Base-by-base conservation (phyloP, 1,140 invertebrate species). In the Anastatus disparis region DNA sequence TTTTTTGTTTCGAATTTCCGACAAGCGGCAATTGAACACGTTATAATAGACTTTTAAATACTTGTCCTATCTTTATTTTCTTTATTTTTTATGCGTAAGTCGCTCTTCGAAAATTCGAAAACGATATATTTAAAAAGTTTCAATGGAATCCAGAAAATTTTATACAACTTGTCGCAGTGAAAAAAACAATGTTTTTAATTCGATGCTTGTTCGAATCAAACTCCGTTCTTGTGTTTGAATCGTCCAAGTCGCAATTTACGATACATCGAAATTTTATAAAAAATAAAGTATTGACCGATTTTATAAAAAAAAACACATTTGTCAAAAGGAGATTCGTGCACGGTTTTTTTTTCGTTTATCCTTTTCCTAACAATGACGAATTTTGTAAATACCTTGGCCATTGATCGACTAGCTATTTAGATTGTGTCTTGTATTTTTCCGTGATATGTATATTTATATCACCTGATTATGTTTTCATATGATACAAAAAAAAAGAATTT, bases 381-480 rank as follows among this genome's bases (percentile, higher is more conserved):
- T 56, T 70, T 12, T 70, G 52, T 63, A 70, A 38, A 70, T 63
- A 70, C 50, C 31, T 70, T 70, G 68, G 68, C 50, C 50, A 62
- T 56, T 56, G 9, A 40, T 38, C 26, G 15, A 46, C 40, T 63
- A 70, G 17, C 7, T 63, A 61, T 55, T n/a, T 63, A 70, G 48
- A 63, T 46, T 62, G n/a, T 62, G 58, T 62, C 38, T 52, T 62
- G 31, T 69, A 52, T 24, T 69, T 24, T 58, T 73, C 27, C 29
- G 46, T 70, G 46, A 20, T 70, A 38, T 22, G 40, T 50, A 50
- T 50, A 38, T 8, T 31, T 69, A 27, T 69, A 55, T 27, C 27
- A 56, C 31, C 40, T 56, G 20, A 20, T 61, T 59, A 69, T 58
- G 22, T 71, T 63, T 17, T 59, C 44, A 44, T 48, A 24, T 56